Conservation (phyloP, 2,113 vertebrate species). For the Pionites leucogaster region DNA sequence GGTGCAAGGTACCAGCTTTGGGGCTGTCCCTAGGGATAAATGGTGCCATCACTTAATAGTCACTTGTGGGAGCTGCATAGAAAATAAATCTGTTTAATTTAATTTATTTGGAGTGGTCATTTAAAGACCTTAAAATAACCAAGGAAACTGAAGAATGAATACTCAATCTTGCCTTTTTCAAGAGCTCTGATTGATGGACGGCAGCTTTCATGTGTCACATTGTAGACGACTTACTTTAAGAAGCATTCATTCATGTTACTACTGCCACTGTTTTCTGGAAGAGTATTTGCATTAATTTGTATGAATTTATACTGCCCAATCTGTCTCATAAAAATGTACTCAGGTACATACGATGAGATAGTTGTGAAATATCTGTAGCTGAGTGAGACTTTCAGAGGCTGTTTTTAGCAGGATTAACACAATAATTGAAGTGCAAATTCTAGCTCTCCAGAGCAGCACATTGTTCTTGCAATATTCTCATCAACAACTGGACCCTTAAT, state of each 20-base stretch:
- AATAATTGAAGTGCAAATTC: not conserved
- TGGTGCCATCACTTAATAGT: no score
- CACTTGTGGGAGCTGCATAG: no score
- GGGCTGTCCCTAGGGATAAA: no score
- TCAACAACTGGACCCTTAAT: not conserved
- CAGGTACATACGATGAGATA: not conserved
- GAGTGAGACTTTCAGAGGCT: not conserved
- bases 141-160: not conserved
- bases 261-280: not conserved
- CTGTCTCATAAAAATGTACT: not conserved
- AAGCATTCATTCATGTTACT: not conserved
- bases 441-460: not conserved
- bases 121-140: conserved; percentile 4
- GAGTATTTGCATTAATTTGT: not conserved
- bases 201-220: not conserved
- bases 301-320: not conserved
- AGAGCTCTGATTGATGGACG: not conserved
- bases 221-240: not conserved
- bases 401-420: not conserved
- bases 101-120: not conserved
- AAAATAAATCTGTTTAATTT: not conserved
- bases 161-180: not conserved
- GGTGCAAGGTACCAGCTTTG: no score
- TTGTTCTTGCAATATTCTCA: not conserved
- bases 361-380: not conserved